Evolutionary conservation across 1,140 invertebrate genomes (phyloP).

Genomic region (Ruditapes philippinarum): DNA sequence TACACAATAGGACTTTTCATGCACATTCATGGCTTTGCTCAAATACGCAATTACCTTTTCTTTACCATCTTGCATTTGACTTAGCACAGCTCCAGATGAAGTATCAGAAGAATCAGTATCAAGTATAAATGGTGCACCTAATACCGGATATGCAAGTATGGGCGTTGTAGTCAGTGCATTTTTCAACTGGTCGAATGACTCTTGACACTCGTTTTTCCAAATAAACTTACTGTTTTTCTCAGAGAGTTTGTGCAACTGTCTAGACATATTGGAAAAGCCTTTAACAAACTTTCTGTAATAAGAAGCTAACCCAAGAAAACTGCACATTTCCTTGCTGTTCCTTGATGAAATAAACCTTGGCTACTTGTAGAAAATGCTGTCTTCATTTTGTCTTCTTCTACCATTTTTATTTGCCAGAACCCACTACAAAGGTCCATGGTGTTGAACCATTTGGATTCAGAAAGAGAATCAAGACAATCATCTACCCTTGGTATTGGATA

Average conservation of each 20-base stretch:
- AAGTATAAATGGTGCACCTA: slow-evolving; percentile 9
- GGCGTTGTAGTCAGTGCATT: background rate
- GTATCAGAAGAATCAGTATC: too few species aligned
- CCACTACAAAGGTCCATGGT: background rate
- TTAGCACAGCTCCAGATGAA: too few species aligned
- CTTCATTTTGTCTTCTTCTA: slow-evolving; percentile 5
- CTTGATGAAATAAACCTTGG: background rate
- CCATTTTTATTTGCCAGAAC: slow-evolving; percentile 30
- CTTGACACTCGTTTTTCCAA: background rate
- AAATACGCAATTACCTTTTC: too few species aligned
- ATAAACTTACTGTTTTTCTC: background rate
- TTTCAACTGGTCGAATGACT: background rate
- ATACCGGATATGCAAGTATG: slow-evolving; percentile 10
- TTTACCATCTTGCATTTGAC: too few species aligned
- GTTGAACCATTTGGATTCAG: background rate
- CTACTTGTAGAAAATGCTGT: background rate
- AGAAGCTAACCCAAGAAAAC: slow-evolving; percentile 68
- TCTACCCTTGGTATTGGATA: slow-evolving; percentile 72
- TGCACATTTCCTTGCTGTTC: background rate
- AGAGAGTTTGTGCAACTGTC: slow-evolving; percentile 72
- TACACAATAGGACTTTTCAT: slow-evolving; percentile 11
- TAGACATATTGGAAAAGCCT: slow-evolving; percentile 71
- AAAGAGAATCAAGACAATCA: slow-evolving; percentile 53
- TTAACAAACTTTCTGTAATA: slow-evolving; percentile 84
- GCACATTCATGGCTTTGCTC: too few species aligned